Evolutionary conservation across 1,140 invertebrate species (phyloP).

Genomic region (Samia ricini): DNA sequence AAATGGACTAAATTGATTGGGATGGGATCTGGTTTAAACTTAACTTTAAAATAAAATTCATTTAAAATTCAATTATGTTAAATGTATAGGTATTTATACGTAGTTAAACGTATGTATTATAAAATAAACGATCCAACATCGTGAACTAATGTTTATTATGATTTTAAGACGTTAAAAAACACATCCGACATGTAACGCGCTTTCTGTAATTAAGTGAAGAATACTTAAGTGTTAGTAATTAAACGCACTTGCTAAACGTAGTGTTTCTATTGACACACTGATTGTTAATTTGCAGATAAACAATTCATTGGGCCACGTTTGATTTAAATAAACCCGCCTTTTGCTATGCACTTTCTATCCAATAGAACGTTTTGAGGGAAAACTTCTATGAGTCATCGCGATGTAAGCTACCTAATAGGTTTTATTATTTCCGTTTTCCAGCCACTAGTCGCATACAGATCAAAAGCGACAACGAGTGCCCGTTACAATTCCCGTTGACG

Average conservation of each 20-base stretch:
- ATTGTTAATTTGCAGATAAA: conserved; percentile 33
- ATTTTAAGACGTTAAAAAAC: not conserved
- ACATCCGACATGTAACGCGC: not conserved
- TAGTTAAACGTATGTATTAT: too few relatives aligned
- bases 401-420: conserved; percentile 23
- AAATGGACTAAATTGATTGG: too few relatives aligned
- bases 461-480: conserved; percentile 12
- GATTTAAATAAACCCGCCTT: conserved; percentile 18
- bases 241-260: conserved; percentile 22
- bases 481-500: conserved; percentile 49
- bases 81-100: too few relatives aligned
- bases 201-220: conserved; percentile 5
- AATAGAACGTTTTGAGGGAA: conserved; percentile 19
- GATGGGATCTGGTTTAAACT: too few relatives aligned
- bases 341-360: conserved; percentile 27
- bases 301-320: not conserved
- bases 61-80: too few relatives aligned
- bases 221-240: conserved; percentile 26
- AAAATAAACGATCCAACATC: too few relatives aligned
- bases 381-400: not conserved
- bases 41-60: too few relatives aligned
- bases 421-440: conserved; percentile 46
- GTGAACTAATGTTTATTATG: not conserved
- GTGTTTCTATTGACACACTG: conserved; percentile 55
- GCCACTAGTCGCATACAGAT: conserved; percentile 37